These are phyloP conservation scores for Hiodon alosoides DNA, from an alignment of 2,113 vertebrate species.

Conservation along the genomic window DNA sequence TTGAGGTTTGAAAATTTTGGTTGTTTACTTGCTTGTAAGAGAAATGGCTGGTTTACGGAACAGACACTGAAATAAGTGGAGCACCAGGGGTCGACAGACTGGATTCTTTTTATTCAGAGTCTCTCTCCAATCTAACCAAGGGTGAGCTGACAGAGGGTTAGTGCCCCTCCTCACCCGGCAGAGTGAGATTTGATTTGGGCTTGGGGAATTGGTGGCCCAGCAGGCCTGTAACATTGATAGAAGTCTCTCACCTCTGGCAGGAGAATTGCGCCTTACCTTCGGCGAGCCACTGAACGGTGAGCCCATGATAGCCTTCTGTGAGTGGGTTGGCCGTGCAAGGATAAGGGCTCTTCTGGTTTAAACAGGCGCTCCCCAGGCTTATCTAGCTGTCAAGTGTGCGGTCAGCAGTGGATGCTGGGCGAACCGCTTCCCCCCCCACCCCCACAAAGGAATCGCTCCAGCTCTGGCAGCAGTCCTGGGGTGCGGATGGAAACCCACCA, in stretches of 20 bases:
- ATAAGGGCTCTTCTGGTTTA: not conserved
- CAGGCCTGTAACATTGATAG: not conserved
- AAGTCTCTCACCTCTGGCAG: conserved; percentile 26
- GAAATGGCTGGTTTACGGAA: too few species aligned
- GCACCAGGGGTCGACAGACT: not conserved
- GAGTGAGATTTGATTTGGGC: not conserved
- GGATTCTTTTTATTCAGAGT: not conserved
- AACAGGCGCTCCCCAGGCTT: not conserved
- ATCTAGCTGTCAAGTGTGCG: too few species aligned
- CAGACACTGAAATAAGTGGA: not conserved
- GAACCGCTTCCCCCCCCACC: too few species aligned
- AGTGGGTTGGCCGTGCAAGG: not conserved
- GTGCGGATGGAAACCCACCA: not conserved
- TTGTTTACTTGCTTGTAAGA: too few species aligned
- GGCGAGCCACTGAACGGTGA: conserved; percentile 27
- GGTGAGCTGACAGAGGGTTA: not conserved
- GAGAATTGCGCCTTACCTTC: conserved; percentile 7
- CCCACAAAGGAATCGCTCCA: not conserved
- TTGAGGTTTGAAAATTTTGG: too few species aligned
- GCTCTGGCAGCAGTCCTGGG: conserved; percentile 9
- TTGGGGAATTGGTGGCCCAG: not conserved
- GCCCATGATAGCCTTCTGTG: conserved; percentile 15
- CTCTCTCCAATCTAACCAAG: not conserved
- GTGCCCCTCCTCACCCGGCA: not conserved
- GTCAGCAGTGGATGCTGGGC: too few species aligned